A percentile compares a stretch with the other conserved stretches of the same genome.
Conservation (phyloP, 2,113 vertebrate species). For the Maccullochella peelii region DNA sequence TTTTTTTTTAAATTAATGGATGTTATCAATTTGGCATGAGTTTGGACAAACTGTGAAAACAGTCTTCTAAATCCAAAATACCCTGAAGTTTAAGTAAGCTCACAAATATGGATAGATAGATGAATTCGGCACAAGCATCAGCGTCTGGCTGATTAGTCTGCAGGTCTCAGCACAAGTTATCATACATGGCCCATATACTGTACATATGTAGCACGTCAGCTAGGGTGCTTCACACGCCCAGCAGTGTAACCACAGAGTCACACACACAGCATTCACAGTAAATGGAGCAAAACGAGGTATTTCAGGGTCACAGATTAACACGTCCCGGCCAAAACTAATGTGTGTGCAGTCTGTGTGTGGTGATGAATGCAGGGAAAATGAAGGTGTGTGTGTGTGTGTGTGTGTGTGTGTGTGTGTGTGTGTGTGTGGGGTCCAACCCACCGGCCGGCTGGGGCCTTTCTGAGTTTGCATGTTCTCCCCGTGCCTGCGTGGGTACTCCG, state of each 20-base stretch:
- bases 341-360: background rate
- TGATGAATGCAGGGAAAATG: background rate
- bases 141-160: slow-evolving; percentile 22
- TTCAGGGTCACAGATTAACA: slow-evolving; percentile 25
- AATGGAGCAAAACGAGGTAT: slow-evolving; percentile 30
- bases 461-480: no score
- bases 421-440: no score
- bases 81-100: slow-evolving; percentile 6
- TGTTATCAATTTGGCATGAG: slow-evolving; percentile 6
- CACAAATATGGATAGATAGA: slow-evolving; percentile 9
- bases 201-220: background rate
- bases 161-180: slow-evolving; percentile 16
- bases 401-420: no score
- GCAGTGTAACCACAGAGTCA: slow-evolving; percentile 7
- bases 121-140: slow-evolving; percentile 7
- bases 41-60: slow-evolving; percentile 1
- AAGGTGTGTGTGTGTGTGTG: background rate
- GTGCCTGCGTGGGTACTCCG: no score
- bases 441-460: no score
- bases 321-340: background rate
- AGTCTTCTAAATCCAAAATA: slow-evolving; percentile 32
- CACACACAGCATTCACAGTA: background rate
- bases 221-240: slow-evolving; percentile 8
- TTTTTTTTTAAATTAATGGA: slow-evolving; percentile 2
- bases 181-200: slow-evolving; percentile 1